A percentile compares a stretch with the other conserved stretches of the same genome.
Evolutionary conservation across 2,888 invertebrate genomes (phyloP).

Genomic region (Cremastinae sp.): DNA sequence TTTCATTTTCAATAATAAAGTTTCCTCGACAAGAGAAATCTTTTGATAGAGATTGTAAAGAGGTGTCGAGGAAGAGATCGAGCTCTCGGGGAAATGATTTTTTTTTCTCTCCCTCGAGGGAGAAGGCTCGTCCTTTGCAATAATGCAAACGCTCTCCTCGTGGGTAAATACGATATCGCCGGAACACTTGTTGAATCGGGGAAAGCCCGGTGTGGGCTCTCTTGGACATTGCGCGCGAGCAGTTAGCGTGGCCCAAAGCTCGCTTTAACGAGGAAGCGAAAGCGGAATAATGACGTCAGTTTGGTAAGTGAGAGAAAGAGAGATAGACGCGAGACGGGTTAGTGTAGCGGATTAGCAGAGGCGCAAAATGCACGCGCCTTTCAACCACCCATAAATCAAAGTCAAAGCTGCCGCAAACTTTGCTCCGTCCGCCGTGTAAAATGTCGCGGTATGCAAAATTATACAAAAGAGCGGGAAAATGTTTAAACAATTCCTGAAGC

Average conservation of each 20-base stretch:
- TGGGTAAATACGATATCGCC: constrained; percentile 8
- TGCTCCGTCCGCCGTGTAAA: constrained; percentile 25
- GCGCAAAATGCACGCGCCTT: constrained; percentile 72
- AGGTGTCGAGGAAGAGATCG: neutral
- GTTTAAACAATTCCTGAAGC: neutral
- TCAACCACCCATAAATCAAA: constrained; percentile 77
- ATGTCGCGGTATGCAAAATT: constrained; percentile 1
- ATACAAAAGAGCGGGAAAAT: neutral
- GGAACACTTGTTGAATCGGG: constrained; percentile 74
- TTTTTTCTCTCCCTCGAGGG: neutral
- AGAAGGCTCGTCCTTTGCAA: neutral
- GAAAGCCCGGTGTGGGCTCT: constrained; percentile 50
- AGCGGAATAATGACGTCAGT: constrained; percentile 32
- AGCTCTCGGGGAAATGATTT: neutral
- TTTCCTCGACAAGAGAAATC: neutral
- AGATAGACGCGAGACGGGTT: constrained; percentile 68
- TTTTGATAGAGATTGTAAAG: too few species aligned
- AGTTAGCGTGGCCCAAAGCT: constrained; percentile 28
- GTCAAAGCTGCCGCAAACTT: constrained; percentile 64
- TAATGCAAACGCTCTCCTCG: neutral
- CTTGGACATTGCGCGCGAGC: constrained; percentile 40
- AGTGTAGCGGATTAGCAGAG: constrained; percentile 73
- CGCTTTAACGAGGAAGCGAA: constrained; percentile 37
- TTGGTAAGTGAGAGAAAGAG: constrained; percentile 18
- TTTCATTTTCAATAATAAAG: too few species aligned